Percentiles rank a stretch among this genome's conserved stretches.
Conservation (phyloP, 2,797 vertebrate species). For the Semotilus atromaculatus region DNA sequence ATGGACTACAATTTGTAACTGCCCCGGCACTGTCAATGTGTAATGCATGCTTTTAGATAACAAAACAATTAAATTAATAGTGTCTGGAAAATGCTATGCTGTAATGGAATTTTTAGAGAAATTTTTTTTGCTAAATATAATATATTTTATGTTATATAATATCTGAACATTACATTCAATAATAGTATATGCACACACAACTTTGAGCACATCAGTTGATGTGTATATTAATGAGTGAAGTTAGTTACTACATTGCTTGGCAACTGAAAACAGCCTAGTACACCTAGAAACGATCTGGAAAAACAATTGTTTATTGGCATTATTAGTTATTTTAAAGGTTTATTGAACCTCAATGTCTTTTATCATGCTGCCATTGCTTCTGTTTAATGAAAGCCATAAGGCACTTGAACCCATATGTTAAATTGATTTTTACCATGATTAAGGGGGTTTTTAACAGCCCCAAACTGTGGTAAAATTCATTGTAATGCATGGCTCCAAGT, state of each 20-base stretch:
- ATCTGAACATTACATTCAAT: neutral
- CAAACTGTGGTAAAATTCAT: constrained; percentile 35
- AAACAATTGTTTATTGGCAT: neutral
- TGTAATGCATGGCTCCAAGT: constrained; percentile 8
- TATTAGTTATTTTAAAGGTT: constrained; percentile 13
- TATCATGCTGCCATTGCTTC: constrained; percentile 3
- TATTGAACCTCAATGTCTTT: constrained; percentile 12
- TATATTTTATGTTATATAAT: too few relatives aligned
- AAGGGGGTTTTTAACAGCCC: constrained; percentile 25
- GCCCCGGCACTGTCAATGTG: too few relatives aligned
- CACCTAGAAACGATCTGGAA: neutral
- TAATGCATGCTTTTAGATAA: too few relatives aligned
- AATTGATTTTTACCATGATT: constrained; percentile 29
- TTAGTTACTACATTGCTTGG: neutral
- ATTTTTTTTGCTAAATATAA: neutral
- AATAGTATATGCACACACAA: neutral
- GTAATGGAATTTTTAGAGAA: too few relatives aligned
- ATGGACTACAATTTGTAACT: too few relatives aligned
- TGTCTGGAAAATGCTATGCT: too few relatives aligned
- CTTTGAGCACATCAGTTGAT: neutral
- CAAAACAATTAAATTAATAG: too few relatives aligned
- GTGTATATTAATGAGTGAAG: neutral
- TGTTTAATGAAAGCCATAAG: constrained; percentile 12
- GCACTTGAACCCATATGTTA: constrained; percentile 32
- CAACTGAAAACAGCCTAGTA: neutral